A percentile compares a stretch with the other conserved stretches of the same genome.
These are phyloP conservation scores for Pelobates cultripes DNA, from an alignment of 2,797 vertebrate genomes.

Conservation along the genomic window DNA sequence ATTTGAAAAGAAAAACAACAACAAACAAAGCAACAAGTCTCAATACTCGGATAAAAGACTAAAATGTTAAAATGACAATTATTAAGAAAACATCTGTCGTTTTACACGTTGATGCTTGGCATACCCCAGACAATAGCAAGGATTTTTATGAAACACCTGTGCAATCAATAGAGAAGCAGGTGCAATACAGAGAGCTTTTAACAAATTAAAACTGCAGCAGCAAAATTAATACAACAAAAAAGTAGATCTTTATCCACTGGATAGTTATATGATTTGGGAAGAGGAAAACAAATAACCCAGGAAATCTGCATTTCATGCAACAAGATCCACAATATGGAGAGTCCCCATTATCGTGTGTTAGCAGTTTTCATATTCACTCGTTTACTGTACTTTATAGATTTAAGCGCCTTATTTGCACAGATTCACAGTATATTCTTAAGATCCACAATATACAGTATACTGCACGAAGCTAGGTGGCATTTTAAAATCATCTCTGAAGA, in stretches of 20 bases:
- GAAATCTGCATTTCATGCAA: background rate
- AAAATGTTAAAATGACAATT: constrained; percentile 35
- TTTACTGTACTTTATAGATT: no score
- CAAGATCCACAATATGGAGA: background rate
- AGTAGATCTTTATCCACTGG: constrained; percentile 15
- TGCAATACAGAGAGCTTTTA: constrained; percentile 24
- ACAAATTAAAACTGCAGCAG: constrained; percentile 20
- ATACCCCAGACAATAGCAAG: constrained; percentile 8
- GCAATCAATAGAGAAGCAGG: constrained; percentile 41
- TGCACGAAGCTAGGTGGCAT: no score
- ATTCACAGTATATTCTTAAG: no score
- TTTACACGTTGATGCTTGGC: constrained; percentile 21
- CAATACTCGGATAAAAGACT: constrained; percentile 6
- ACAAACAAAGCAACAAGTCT: fast-evolving
- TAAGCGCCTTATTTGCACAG: no score
- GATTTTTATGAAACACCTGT: constrained; percentile 33
- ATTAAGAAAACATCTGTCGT: constrained; percentile 44
- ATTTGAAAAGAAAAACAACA: constrained; percentile 7
- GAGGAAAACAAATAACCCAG: constrained; percentile 6
- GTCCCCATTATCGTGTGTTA: no score
- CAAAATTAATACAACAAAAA: background rate
- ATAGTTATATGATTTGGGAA: background rate
- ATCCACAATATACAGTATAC: background rate
- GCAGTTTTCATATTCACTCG: no score
- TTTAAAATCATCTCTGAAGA: no score